Base-by-base conservation (phyloP, 1,140 invertebrate genomes). In the Tenebrio molitor region DNA sequence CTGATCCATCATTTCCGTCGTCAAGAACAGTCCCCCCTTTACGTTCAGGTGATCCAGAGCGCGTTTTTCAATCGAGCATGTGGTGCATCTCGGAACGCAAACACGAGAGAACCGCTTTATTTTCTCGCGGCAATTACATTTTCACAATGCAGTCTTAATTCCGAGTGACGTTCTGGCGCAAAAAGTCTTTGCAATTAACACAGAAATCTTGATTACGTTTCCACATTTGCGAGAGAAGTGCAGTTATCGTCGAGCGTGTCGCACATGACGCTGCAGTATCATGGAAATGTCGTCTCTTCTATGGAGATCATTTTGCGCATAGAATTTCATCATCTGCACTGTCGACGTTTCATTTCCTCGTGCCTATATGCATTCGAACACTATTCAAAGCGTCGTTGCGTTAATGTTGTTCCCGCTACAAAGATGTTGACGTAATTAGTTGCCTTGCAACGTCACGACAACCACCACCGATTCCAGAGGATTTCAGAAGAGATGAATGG, bases 151-250 rank as follows among this genome's bases (percentile, higher is more conserved):
- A n/a, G n/a, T n/a, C n/a, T n/a, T 29, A 29, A 29, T 29, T 29
- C 8, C 25, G 25, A 29, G 25, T 29, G 8, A 29, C 3, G 25
- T 29, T 3, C 36, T 39, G 36, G 36, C 12, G 23, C n/a, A 29
- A 58, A 58, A 58, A 58, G 50, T 58, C n/a, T 50, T 50, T 50
- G 50, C 50, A 58, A 29, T 58, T 58, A 58, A 58, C 50, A 29
- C n/a, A n/a, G 19, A 29, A 58, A 58, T 58, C 50, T 58, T 29
- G 50, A 58, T 58, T 58, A 58, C 50, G 15, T 58, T 58, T 58
- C 15, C 23, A 29, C 23, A 58, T 58, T 29, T 29, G 21, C 36
- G 3, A 58, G 50, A 25, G 50, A 29, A 29, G 23, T 29, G 50
- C 50, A 58, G 50, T 58, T 58, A 58, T 58, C 50, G 15, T 58